A percentile compares a stretch with the other conserved stretches of the same genome.
phyloP scores from a whole-genome alignment of 2,888 invertebrate genomes.

The Macaria notata region DNA sequence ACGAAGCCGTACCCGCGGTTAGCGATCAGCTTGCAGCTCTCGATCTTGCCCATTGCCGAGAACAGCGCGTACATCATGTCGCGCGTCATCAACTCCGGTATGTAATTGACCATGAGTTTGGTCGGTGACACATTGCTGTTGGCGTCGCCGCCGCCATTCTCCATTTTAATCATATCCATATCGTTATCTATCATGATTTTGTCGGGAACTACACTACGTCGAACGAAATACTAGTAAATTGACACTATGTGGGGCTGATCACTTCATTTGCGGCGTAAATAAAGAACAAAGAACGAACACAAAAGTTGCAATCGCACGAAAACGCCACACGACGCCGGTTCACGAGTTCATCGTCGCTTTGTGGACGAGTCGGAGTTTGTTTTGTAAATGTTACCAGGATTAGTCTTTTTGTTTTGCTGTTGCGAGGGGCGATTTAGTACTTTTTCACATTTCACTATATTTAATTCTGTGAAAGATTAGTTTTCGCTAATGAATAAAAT shows the following conservation, averaged over 20 bases:
- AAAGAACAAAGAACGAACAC: constrained; percentile 77
- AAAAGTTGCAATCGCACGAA: constrained; percentile 69
- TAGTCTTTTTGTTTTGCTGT: constrained; percentile 42
- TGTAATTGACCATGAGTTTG: constrained; percentile 82
- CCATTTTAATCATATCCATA: constrained; percentile 58
- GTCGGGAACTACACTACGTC: constrained; percentile 74
- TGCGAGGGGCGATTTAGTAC: constrained; percentile 31
- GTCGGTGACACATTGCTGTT: constrained; percentile 79
- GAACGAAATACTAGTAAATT: constrained; percentile 71
- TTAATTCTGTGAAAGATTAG: constrained; percentile 23
- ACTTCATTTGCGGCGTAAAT: constrained; percentile 74
- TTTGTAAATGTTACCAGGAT: constrained; percentile 78
- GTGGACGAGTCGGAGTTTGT: constrained; percentile 66
- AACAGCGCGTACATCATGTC: constrained; percentile 81
- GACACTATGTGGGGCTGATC: constrained; percentile 62
- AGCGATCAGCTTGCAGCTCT: constrained; percentile 77
- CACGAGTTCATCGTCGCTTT: constrained; percentile 76
- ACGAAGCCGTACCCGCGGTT: constrained; percentile 80
- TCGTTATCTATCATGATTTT: constrained; percentile 75
- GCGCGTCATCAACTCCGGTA: constrained; percentile 79
- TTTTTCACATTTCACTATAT: constrained; percentile 39
- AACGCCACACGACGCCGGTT: constrained; percentile 79
- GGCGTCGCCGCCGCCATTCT: constrained; percentile 82
- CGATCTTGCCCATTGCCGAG: constrained; percentile 79
- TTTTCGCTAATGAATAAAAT: constrained; percentile 27